Evolutionary conservation across 2,113 vertebrate species (phyloP), one percentile per base, ranked within the genome.

Genomic region (Struthidea cinerea): DNA sequence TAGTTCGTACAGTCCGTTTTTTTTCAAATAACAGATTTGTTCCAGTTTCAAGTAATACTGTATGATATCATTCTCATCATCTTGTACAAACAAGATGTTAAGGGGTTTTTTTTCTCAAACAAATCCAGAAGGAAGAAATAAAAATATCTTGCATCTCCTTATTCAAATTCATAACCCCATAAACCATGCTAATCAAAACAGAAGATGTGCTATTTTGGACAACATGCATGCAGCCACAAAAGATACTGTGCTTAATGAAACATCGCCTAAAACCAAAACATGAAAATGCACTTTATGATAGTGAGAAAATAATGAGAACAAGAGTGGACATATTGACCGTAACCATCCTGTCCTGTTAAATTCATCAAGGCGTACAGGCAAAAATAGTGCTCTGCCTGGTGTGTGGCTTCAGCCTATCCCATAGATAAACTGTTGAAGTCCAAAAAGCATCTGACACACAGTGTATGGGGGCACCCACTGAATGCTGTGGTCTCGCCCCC

Each of bases 101-200:
- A 75, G 18, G 18, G 7, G 16, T 7, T 30, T 84, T 87, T 78
- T 69, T 41, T 32, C 49, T 82, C 42, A 92, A 50, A 83, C 49
- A 93, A 95, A 95, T 74, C 28, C 41, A 95, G 55, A 69, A 65
- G 81, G 84, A 81, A 95, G 82, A 90, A 81, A 93, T 64, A 84
- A 84, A 32, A 88, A 3, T 44, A 71, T 11, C 24, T 80, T 85
- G 67, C n/a, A 50, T 20, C 18, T 70, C 80, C 79, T 73, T 88
- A 75, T 27, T 42, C 52, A 93, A 78, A 94, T 53, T 52, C 52
- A 49, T 39, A 39, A 79, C 32, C 55, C 65, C 15, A 59, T 63
- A 87, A 83, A 84, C 28, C 35, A 67, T 37, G 49, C 21, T 86
- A 82, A 84, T 79, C 39, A 87, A 85, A 94, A 87, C 13, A 92